Percentiles rank a stretch among this genome's conserved stretches.
Conservation (phyloP, 2,113 vertebrate species). For the Festucalex cinctus region DNA sequence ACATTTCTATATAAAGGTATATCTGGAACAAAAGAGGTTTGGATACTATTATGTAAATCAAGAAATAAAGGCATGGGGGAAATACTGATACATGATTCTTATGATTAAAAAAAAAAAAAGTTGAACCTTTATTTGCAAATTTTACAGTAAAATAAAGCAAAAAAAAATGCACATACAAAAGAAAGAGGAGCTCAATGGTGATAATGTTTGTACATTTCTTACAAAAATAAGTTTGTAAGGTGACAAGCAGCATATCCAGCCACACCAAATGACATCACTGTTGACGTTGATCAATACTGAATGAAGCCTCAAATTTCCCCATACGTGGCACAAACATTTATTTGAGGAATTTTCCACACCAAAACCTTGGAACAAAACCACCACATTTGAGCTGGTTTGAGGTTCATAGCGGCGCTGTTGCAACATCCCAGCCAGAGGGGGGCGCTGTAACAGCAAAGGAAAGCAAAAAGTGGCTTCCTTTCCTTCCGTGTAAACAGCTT, state of each 20-base stretch:
- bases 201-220: neutral
- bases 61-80: neutral
- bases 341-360: neutral
- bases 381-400: neutral
- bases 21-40: neutral
- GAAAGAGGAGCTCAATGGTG: neutral
- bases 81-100: neutral
- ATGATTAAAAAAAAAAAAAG: neutral
- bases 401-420: conserved; percentile 35
- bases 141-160: neutral
- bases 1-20: neutral
- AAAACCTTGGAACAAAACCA: neutral
- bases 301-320: conserved; percentile 20
- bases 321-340: neutral
- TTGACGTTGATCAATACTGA: conserved; percentile 9
- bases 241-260: neutral
- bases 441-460: conserved; percentile 34
- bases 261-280: neutral
- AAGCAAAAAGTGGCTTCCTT: conserved; percentile 13
- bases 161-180: neutral
- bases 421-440: conserved; percentile 33
- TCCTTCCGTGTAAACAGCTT: conserved; percentile 25
- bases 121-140: neutral
- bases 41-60: neutral
- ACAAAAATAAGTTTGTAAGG: neutral